Evolutionary conservation across 2,113 vertebrate species (phyloP), one percentile per base, ranked within the genome.

Genomic region (Scomber colias): DNA sequence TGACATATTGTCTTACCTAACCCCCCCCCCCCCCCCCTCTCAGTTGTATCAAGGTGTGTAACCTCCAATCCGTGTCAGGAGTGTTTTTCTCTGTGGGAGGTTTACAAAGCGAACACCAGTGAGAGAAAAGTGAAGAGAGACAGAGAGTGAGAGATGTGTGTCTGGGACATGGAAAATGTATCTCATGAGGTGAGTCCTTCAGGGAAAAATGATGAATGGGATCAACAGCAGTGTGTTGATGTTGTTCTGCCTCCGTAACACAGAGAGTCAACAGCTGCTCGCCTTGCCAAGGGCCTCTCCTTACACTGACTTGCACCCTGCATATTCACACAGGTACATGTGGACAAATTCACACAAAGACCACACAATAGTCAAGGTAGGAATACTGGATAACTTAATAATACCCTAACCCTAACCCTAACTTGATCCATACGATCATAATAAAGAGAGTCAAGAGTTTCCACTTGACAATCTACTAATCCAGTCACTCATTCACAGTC

Each of bases 201-300:
- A 49, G 78, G 44, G 57, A 64, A 65, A 27, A 55, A 70, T 73
- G 66, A 83, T 71, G 30, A 83, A 83, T 63, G 68, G 70, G 73
- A 83, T 81, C 69, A 81, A 14, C 66, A 71, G 21, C 59, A 70
- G 60, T 2, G 8, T 81, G 77, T 55, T 67, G 77, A 75, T 79
- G 83, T 67, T 64, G 61, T 65, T 40, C 45, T 55, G 35, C 69
- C 2, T 50, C 64, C n/a, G 59, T 82, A 69, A 45, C 81, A 61
- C 73, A 71, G 72, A 12, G 70, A 80, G 45, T 70, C 75, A 72
- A 56, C 76, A 72, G 73, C 65, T 78, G 79, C 75, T 75, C 63
- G 55, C 19, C 27, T 44, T 19, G 12, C 53, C 65, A 54, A 59
- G 82, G 69, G 45, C 30, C 54, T 84, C 45, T 82, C 48, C 45